phyloP scores from a whole-genome alignment of 92 coral and sea anemone species.

The Paramuricea clavata region DNA sequence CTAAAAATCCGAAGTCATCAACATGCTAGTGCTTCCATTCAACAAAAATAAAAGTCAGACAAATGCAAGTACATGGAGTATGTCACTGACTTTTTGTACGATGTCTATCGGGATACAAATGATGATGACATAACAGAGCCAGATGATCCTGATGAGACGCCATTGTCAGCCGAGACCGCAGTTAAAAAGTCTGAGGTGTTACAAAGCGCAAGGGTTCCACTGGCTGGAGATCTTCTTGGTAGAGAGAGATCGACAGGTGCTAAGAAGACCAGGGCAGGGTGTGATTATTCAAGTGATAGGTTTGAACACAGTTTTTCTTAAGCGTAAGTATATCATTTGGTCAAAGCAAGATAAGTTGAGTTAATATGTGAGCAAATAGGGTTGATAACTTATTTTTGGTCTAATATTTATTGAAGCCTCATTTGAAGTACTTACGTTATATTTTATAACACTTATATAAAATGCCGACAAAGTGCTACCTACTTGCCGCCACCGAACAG shows the following conservation, averaged over 20 bases:
- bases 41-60: conserved; percentile 59
- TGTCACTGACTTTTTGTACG: conserved; percentile 36
- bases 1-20: conserved; percentile 32
- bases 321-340: too few species aligned
- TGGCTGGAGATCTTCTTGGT: conserved; percentile 58
- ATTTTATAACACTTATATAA: too few species aligned
- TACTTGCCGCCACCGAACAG: too few species aligned
- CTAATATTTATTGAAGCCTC: too few species aligned
- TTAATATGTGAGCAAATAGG: too few species aligned
- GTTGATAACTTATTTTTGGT: too few species aligned
- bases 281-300: conserved; percentile 38
- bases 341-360: too few species aligned
- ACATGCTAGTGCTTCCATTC: conserved; percentile 50
- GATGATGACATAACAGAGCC: neutral
- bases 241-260: conserved; percentile 65
- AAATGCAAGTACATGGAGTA: conserved; percentile 51
- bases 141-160: neutral
- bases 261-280: conserved; percentile 54
- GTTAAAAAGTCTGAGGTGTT: neutral
- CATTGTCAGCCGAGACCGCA: neutral
- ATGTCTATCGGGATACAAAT: neutral
- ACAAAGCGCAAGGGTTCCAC: conserved; percentile 23
- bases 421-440: too few species aligned
- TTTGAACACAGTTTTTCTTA: conserved; percentile 49
- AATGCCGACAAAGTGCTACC: too few species aligned